Evolutionary conservation across 1,140 invertebrate species (phyloP).

Genomic region (Tigriopus japonicus): DNA sequence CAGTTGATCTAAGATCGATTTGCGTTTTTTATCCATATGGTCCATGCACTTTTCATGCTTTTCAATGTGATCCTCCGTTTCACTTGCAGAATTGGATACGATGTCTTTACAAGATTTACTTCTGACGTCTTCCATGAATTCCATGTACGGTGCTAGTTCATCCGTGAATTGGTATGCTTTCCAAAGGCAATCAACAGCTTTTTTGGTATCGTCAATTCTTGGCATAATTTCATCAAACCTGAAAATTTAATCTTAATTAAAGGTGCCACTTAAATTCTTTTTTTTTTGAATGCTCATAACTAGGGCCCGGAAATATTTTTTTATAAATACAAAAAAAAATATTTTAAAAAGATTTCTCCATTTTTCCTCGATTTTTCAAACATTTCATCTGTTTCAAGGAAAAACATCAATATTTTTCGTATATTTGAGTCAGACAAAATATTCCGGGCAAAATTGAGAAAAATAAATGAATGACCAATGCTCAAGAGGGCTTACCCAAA

Average conservation of each 20-base stretch:
- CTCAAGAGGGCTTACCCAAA: no score
- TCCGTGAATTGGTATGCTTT: slow-evolving; percentile 13
- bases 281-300: no score
- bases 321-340: no score
- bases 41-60: slow-evolving; percentile 12
- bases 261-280: no score
- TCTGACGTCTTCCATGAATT: slow-evolving; percentile 5
- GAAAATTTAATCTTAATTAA: not conserved
- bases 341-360: no score
- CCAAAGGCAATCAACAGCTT: slow-evolving; percentile 4
- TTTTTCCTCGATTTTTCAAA: no score
- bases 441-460: no score
- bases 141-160: slow-evolving; percentile 10
- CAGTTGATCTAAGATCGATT: not conserved
- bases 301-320: no score
- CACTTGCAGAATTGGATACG: slow-evolving; percentile 1
- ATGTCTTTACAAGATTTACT: slow-evolving; percentile 5
- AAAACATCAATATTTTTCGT: no score
- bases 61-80: slow-evolving; percentile 12
- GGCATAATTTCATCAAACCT: slow-evolving; percentile 4
- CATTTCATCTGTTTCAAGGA: no score
- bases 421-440: no score
- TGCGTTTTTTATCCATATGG: slow-evolving; percentile 13
- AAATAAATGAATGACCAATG: no score
- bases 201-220: slow-evolving; percentile 7